A percentile compares a stretch with the other conserved stretches of the same genome.
These are phyloP conservation scores for Papilio gigon DNA, from an alignment of 2,888 invertebrate genomes.

Conservation along the genomic window DNA sequence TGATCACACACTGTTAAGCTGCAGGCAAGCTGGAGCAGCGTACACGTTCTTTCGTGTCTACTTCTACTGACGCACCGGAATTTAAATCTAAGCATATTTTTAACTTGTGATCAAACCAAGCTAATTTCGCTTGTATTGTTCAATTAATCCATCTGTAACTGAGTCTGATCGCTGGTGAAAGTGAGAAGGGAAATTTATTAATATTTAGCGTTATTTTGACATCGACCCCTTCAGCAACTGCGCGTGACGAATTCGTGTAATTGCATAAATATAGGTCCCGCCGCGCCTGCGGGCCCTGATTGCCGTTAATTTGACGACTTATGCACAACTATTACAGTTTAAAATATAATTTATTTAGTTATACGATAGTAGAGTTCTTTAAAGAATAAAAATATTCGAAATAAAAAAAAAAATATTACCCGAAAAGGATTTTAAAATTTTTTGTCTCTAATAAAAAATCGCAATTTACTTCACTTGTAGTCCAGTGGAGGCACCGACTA, in stretches of 20 bases:
- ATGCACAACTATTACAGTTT: slow-evolving; percentile 24
- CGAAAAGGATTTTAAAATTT: too few species aligned
- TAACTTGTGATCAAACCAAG: neutral
- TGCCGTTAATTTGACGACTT: slow-evolving; percentile 35
- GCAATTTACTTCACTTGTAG: too few species aligned
- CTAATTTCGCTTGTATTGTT: neutral
- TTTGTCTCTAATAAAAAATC: too few species aligned
- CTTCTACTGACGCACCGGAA: too few species aligned
- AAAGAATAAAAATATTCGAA: too few species aligned
- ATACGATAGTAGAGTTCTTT: too few species aligned
- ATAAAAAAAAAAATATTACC: neutral
- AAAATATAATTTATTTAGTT: neutral
- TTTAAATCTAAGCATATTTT: too few species aligned
- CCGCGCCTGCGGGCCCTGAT: slow-evolving; percentile 27
- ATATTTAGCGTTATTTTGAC: slow-evolving; percentile 49
- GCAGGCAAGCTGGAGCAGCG: too few species aligned
- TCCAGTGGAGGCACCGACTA: too few species aligned
- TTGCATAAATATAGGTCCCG: slow-evolving; percentile 48
- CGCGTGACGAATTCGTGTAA: slow-evolving; percentile 50
- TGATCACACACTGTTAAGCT: too few species aligned
- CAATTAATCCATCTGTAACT: neutral
- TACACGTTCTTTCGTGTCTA: too few species aligned
- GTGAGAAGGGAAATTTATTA: slow-evolving; percentile 26
- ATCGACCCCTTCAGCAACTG: slow-evolving; percentile 49
- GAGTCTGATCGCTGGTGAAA: neutral